Evolutionary conservation across 1,140 invertebrate genomes (phyloP).

Genomic region (Drosophila sulfurigaster): DNA sequence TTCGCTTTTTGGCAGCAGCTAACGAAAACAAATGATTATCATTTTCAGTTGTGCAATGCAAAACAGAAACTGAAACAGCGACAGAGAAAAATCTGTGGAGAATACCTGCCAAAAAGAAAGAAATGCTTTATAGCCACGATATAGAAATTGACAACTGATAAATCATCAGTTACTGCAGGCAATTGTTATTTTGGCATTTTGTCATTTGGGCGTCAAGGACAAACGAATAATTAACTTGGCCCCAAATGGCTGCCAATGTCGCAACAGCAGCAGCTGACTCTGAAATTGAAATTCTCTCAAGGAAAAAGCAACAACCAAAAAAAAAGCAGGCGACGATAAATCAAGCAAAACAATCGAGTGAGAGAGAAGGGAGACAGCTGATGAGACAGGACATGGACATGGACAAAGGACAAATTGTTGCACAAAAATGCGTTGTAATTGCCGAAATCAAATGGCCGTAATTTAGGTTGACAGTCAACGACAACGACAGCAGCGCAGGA

Average conservation of each 20-base stretch:
- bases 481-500: constrained; percentile 3
- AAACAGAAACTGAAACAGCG: constrained; percentile 8
- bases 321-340: constrained; percentile 34
- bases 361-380: background rate
- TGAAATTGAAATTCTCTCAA: constrained; percentile 70
- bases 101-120: constrained; percentile 7
- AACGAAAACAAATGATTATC: constrained; percentile 81
- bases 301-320: background rate
- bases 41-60: constrained; percentile 62
- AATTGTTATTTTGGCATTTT: constrained; percentile 44
- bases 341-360: constrained; percentile 34
- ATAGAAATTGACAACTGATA: constrained; percentile 27
- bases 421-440: constrained; percentile 82
- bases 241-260: constrained; percentile 59
- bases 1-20: constrained; percentile 32
- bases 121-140: background rate
- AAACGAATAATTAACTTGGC: constrained; percentile 73
- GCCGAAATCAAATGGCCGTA: constrained; percentile 79
- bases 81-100: background rate
- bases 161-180: constrained; percentile 63
- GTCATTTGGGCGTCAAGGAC: constrained; percentile 53
- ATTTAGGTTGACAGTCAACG: constrained; percentile 74
- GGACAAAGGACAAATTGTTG: constrained; percentile 67
- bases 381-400: background rate
- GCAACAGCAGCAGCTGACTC: constrained; percentile 32